Percentiles rank a stretch among this genome's conserved stretches.
Conservation (phyloP, 2,888 invertebrate genomes). For the Nephrotoma appendiculata region DNA sequence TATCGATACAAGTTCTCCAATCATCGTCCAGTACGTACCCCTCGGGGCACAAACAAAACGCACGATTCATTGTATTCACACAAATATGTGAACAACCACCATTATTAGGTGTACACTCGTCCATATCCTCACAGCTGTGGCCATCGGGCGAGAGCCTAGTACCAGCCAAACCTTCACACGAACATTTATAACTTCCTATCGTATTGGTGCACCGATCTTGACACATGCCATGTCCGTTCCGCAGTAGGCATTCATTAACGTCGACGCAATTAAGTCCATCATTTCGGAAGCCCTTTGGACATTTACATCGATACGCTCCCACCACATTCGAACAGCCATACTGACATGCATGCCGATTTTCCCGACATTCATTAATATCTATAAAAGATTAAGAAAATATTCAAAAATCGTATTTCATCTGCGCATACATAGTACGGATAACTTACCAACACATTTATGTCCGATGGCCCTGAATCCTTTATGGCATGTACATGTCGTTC, state of each 20-base stretch:
- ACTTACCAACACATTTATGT: slow-evolving; percentile 14
- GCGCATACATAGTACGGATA: background rate
- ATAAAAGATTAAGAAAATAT: background rate
- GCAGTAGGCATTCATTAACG: slow-evolving; percentile 40
- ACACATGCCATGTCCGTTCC: slow-evolving; percentile 44
- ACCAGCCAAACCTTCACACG: slow-evolving; percentile 37
- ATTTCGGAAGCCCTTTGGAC: slow-evolving; percentile 31
- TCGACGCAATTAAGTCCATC: slow-evolving; percentile 26
- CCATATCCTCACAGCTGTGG: slow-evolving; percentile 31
- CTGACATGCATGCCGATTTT: slow-evolving; percentile 32
- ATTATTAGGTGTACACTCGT: slow-evolving; percentile 14
- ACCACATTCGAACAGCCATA: slow-evolving; percentile 34
- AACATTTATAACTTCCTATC: slow-evolving; percentile 39
- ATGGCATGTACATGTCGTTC: slow-evolving; percentile 33
- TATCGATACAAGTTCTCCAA: slow-evolving; percentile 27
- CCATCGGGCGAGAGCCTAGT: slow-evolving; percentile 37
- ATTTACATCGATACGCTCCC: slow-evolving; percentile 37
- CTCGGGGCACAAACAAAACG: slow-evolving; percentile 28
- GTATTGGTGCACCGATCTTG: slow-evolving; percentile 42
- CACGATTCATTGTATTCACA: slow-evolving; percentile 15
- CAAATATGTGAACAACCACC: slow-evolving; percentile 16
- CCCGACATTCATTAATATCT: slow-evolving; percentile 37
- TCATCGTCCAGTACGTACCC: slow-evolving; percentile 25
- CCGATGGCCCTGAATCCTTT: slow-evolving; percentile 30
- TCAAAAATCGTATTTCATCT: background rate